Percentiles rank a stretch among this genome's conserved stretches.
These are phyloP conservation scores for Cephus cinctus DNA, from an alignment of 1,140 invertebrate genomes.

Conservation along the genomic window DNA sequence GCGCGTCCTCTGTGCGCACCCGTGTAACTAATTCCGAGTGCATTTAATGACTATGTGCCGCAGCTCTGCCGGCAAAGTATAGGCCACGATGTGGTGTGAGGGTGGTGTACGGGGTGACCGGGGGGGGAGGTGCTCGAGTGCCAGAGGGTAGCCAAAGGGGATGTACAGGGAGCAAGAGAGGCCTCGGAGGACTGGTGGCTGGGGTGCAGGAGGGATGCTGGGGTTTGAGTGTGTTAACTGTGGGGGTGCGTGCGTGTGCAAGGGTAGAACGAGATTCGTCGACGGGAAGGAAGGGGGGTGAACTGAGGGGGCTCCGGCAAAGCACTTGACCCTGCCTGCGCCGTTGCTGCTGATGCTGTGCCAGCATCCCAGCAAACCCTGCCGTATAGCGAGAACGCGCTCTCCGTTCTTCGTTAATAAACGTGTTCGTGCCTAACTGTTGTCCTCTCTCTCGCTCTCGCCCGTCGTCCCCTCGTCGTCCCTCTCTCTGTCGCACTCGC, in stretches of 20 bases:
- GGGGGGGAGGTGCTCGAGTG: slow-evolving; percentile 2
- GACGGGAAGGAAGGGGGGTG: slow-evolving; percentile 23
- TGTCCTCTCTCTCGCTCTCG: slow-evolving; percentile 5
- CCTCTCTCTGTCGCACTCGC: neutral
- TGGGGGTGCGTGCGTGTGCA: too few species aligned
- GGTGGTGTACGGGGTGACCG: neutral
- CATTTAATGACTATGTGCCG: slow-evolving; percentile 29
- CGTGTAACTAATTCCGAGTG: slow-evolving; percentile 36
- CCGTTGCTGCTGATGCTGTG: slow-evolving; percentile 35
- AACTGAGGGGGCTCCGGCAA: slow-evolving; percentile 10
- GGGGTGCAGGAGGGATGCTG: too few species aligned
- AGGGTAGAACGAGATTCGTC: too few species aligned
- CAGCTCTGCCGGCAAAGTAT: slow-evolving; percentile 1
- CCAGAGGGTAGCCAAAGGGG: slow-evolving; percentile 3
- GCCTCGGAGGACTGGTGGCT: too few species aligned
- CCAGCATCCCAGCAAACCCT: slow-evolving; percentile 25
- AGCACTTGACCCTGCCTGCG: slow-evolving; percentile 47
- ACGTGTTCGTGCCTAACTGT: slow-evolving; percentile 27
- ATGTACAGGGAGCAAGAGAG: slow-evolving; percentile 12
- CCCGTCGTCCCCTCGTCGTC: too few species aligned
- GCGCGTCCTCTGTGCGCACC: neutral
- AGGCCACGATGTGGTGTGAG: slow-evolving; percentile 1
- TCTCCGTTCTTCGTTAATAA: too few species aligned
- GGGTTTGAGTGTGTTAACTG: too few species aligned
- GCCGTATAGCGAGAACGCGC: slow-evolving; percentile 29